Evolutionary conservation across 1,140 invertebrate species (phyloP).

Genomic region (Trichonephila clavata): DNA sequence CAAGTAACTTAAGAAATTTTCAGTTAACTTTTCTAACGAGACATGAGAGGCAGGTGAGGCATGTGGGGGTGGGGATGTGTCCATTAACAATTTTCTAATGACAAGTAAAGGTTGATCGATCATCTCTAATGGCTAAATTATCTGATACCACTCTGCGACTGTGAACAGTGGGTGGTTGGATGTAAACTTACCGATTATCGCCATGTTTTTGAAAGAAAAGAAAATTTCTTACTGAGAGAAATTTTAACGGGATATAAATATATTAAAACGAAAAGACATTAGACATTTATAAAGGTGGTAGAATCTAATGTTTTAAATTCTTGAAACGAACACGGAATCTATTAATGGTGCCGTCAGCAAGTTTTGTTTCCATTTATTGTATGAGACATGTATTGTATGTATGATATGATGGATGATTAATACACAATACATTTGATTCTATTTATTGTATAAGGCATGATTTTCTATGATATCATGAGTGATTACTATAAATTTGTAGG

Average conservation of each 20-base stretch:
- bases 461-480: too few relatives aligned
- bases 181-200: neutral
- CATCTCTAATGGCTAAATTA: neutral
- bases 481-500: too few relatives aligned
- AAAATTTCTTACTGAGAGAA: neutral
- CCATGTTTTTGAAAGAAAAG: neutral
- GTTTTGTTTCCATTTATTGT: too few relatives aligned
- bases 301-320: too few relatives aligned
- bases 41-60: neutral
- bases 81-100: constrained; percentile 35
- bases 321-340: too few relatives aligned
- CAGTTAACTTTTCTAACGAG: neutral
- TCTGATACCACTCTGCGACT: neutral
- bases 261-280: too few relatives aligned
- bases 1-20: constrained; percentile 7
- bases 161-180: neutral
- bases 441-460: too few relatives aligned
- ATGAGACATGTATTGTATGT: too few relatives aligned
- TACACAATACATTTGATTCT: too few relatives aligned
- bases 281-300: too few relatives aligned
- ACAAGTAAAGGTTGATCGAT: constrained; percentile 6
- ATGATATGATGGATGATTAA: too few relatives aligned
- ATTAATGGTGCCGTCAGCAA: too few relatives aligned
- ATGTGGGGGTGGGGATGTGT: neutral
- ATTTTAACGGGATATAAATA: neutral